Evolutionary conservation across 2,797 vertebrate genomes (phyloP), one percentile per base, ranked within the genome.

Genomic region (Chromis chromis): DNA sequence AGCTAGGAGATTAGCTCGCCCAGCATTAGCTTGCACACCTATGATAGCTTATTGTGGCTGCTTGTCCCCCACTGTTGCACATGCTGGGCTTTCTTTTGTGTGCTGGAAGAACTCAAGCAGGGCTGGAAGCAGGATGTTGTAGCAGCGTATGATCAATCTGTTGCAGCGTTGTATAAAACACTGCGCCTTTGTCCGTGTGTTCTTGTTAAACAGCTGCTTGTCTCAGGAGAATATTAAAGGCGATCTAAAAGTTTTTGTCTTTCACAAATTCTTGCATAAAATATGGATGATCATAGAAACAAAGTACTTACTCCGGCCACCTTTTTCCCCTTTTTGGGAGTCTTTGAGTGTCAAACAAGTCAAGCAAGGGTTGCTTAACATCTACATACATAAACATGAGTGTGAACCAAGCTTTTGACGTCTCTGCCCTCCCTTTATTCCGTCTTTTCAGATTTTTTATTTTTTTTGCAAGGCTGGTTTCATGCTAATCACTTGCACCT

Each of bases 301-400:
- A 72, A 76, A 76, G 59, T 70, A 63, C 50, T 52, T 42, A 2
- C 49, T 65, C 4, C 8, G 0, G 9, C 75, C 74, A 82, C 66
- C 81, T 86, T 87, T 50, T 40, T 1, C 33, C 24, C 42, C 54
- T 57, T 80, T 79, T 68, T 6, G 17, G 27, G 14, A 5, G 74
- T 85, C 89, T 88, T 88, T 90, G 66, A 74, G 74, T 68, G 74
- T 74, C 83, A 31, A 31, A 31, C 31, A 8, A 66, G 78, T 86
- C 76, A 78, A 40, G 61, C 19, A 1, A 6, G 14, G 85, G 39
- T 63, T 59, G 13, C 67, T 82, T 66, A 63, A 65, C 82, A 60
- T 49, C 24, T n/a, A 4, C 31, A 87, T 93, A 8, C 84, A 92
- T 91, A 92, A 89, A 90, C 88, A 93, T 93, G 89, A 92, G 88